phyloP scores from a whole-genome alignment of 2,113 vertebrate species.

The Rhinopomastus cyanomelas region DNA sequence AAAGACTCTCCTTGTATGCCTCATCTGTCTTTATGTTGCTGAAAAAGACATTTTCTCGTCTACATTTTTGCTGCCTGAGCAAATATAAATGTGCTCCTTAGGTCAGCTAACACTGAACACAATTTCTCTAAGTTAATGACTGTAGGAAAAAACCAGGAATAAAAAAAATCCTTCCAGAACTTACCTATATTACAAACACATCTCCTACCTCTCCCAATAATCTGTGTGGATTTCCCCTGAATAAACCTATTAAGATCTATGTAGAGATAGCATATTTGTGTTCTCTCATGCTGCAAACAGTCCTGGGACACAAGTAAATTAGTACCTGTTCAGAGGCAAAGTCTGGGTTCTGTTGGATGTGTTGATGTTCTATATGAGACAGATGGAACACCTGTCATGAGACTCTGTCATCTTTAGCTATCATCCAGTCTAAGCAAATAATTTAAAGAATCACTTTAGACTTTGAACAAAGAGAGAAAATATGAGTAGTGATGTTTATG shows the following conservation, averaged over 20 bases:
- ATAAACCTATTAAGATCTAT: not conserved
- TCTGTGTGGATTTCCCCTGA: not conserved
- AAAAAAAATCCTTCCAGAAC: not conserved
- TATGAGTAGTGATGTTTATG: not conserved
- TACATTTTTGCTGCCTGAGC: slow-evolving; percentile 49
- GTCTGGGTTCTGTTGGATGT: not conserved
- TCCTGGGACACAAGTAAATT: not conserved
- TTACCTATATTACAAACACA: not conserved
- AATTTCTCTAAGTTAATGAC: slow-evolving; percentile 43
- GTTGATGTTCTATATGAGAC: not conserved
- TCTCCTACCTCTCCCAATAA: not conserved
- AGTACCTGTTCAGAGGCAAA: not conserved
- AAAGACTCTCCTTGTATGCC: not conserved
- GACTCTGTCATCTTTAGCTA: not conserved
- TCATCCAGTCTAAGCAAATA: not conserved
- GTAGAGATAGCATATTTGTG: not conserved
- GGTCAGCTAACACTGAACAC: slow-evolving; percentile 24
- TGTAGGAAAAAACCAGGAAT: not conserved
- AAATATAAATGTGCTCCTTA: slow-evolving; percentile 42
- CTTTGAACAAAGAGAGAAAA: not conserved
- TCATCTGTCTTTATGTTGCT: slow-evolving; percentile 58
- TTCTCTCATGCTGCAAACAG: not conserved
- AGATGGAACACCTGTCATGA: too few relatives aligned
- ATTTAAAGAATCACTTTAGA: not conserved
- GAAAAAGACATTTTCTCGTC: slow-evolving; percentile 30